These are phyloP conservation scores for Eupleurogrammus muticus DNA, from an alignment of 2,797 vertebrate species.

Conservation along the genomic window DNA sequence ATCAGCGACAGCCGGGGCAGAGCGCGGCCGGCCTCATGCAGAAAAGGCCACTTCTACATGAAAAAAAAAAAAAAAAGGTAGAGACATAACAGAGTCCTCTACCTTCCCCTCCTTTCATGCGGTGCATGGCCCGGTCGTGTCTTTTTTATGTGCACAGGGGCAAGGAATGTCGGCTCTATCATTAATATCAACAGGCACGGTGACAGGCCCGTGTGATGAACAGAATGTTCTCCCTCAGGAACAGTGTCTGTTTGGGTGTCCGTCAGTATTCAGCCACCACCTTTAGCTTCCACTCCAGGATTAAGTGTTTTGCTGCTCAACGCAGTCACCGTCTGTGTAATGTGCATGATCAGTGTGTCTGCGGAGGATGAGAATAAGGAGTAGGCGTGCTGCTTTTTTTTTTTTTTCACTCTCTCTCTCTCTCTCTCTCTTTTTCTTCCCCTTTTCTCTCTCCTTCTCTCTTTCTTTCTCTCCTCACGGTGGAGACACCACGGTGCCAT, in stretches of 20 bases:
- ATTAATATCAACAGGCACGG: conserved; percentile 65
- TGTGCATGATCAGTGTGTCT: conserved; percentile 78
- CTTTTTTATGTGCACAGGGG: conserved; percentile 51
- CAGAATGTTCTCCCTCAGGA: conserved; percentile 75
- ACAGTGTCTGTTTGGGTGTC: conserved; percentile 80
- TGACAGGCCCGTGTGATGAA: conserved; percentile 61
- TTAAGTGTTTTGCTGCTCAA: conserved; percentile 77
- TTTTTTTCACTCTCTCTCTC: background rate
- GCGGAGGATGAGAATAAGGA: conserved; percentile 80
- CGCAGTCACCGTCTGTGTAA: conserved; percentile 79
- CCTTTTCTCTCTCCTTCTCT: conserved; percentile 65
- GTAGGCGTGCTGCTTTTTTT: conserved; percentile 74
- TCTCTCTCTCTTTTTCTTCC: conserved; percentile 27
- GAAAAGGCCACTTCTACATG: conserved; percentile 77
- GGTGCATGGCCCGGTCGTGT: conserved; percentile 49
- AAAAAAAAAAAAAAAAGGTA: conserved; percentile 62
- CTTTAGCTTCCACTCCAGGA: conserved; percentile 74
- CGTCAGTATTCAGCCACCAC: conserved; percentile 73
- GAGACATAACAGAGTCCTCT: conserved; percentile 56
- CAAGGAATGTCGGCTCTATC: conserved; percentile 60
- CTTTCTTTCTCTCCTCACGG: conserved; percentile 77
- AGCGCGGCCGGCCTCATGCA: conserved; percentile 56
- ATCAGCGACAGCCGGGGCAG: conserved; percentile 75
- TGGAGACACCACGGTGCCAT: conserved; percentile 85
- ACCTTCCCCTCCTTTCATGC: conserved; percentile 54